Evolutionary conservation across 2,888 invertebrate genomes (phyloP).

Genomic region (Oligia strigilis): DNA sequence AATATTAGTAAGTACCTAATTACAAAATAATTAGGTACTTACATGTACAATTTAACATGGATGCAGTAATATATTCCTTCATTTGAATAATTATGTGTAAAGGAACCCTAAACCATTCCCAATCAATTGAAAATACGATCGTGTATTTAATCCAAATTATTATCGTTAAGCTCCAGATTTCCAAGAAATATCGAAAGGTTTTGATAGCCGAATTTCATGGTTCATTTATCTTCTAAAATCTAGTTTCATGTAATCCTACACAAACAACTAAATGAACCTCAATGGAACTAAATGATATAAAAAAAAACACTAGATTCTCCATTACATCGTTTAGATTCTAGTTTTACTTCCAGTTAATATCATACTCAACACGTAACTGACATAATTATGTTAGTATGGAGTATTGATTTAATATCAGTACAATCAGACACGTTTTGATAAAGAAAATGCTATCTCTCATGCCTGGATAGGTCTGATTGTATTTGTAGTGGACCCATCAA

Average conservation of each 20-base stretch:
- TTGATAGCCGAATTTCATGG: neutral
- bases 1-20: neutral
- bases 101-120: neutral
- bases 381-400: constrained; percentile 42
- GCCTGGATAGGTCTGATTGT: constrained; percentile 36
- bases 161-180: neutral
- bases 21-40: neutral
- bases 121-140: neutral
- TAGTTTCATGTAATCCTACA: constrained; percentile 1
- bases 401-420: constrained; percentile 55
- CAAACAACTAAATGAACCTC: neutral
- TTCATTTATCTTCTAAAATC: neutral
- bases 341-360: constrained; percentile 10
- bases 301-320: constrained; percentile 14
- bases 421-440: constrained; percentile 48
- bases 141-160: neutral
- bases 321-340: constrained; percentile 15
- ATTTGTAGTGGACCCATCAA: constrained; percentile 42
- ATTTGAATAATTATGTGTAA: neutral
- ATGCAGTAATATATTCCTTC: neutral
- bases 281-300: neutral
- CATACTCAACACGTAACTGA: constrained; percentile 15
- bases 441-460: constrained; percentile 53
- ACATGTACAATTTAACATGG: neutral
- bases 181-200: neutral